Evolutionary conservation across 2,888 invertebrate species (phyloP), one percentile per base, ranked within the genome.

Genomic region (Diarsia brunnea): DNA sequence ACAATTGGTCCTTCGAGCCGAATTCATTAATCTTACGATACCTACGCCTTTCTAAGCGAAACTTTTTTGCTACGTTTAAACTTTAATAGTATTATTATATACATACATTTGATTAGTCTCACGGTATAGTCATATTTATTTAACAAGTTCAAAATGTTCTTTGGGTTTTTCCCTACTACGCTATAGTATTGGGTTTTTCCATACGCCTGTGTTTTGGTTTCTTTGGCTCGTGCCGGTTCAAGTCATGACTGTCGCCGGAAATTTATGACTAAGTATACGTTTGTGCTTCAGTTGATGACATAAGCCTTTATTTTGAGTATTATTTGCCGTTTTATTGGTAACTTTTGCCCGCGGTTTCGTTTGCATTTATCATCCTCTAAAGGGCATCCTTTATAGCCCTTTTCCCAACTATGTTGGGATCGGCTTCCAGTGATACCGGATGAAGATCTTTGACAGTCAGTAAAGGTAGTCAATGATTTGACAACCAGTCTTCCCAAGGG

Each of bases 101-200:
- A 53, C 53, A 21, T 12, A 47, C 12, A 47, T 16, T n/a, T n/a
- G 16, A 38, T 45, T 45, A 45, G 45, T 45, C 47, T 53, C n/a
- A 53, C n/a, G 53, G 27, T 1, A 16, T 16, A 27, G 27, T 27
- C 24, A 4, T 1, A 27, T 27, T 27, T 14, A 58, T 27, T 27
- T 8, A 55, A 24, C 27, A 8, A 58, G 8, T 16, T 60, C 31
- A 60, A 4, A 58, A 24, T 10, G 1, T 19, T 2, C 10, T 4
- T 68, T 51, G 21, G 75, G 78, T 27, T 68, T 75, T 58, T 38
- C 38, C 55, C n/a, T 55, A 66, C 78, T 77, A 75, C 19, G 4
- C 0, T n/a, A 27, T 66, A 75, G 51, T 66, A 65, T n/a, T 47
- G 65, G 77, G 75, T 55, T 58, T 77, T 65, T 19, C 55, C 78